These are phyloP conservation scores for Microcebus ravelobensis DNA, from an alignment of 2,113 vertebrate species.

Conservation along the genomic window DNA sequence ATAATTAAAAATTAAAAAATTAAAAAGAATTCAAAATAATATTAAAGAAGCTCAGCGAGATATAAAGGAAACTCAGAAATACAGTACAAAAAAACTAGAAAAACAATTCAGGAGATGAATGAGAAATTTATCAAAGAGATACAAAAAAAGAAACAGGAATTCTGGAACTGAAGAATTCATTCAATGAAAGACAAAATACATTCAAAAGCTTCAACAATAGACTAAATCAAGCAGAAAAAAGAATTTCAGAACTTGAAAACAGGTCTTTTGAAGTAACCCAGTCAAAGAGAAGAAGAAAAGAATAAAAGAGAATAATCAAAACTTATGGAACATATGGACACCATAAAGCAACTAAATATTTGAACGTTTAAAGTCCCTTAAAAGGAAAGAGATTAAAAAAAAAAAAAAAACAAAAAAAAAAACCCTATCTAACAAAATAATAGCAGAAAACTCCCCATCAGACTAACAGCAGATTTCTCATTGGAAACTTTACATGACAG, in stretches of 20 bases:
- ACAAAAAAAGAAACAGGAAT: neutral
- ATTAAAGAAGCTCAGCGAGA: neutral
- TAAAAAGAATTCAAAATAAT: neutral
- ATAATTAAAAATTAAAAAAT: too few species aligned
- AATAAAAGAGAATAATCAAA: neutral
- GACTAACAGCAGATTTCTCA: neutral
- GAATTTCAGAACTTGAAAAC: neutral
- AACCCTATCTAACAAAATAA: neutral
- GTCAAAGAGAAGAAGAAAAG: neutral
- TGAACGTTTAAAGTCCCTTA: neutral
- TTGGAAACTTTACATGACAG: neutral
- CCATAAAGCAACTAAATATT: neutral
- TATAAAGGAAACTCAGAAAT: neutral
- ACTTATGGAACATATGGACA: neutral
- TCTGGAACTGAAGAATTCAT: neutral
- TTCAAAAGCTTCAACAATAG: neutral
- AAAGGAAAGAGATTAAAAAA: neutral
- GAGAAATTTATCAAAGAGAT: neutral
- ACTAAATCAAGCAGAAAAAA: neutral
- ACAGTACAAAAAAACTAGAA: neutral
- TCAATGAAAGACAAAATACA: neutral
- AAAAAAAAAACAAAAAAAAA: neutral
- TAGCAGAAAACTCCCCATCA: neutral
- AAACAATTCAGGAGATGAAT: neutral
- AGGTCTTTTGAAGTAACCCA: neutral